phyloP scores from a whole-genome alignment of 2,113 vertebrate species.

The Scomber japonicus region DNA sequence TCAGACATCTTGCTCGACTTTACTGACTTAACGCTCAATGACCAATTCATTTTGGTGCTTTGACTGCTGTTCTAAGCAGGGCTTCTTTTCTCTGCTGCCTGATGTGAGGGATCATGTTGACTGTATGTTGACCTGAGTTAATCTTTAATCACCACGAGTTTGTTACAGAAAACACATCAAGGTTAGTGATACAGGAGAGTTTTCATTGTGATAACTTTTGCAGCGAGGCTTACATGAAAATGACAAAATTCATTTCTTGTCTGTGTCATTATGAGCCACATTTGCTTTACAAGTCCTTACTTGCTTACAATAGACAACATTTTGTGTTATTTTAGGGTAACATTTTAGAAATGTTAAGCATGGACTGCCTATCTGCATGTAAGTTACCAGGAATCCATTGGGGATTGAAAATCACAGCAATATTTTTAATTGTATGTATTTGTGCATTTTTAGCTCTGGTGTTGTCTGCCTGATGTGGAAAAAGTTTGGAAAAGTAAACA shows the following conservation, averaged over 20 bases:
- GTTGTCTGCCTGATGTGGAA: too few species aligned
- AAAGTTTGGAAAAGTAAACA: too few species aligned
- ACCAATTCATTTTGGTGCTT: not conserved
- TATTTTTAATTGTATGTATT: too few species aligned
- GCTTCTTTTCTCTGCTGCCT: too few species aligned
- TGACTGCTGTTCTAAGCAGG: not conserved
- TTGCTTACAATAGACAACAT: conserved; percentile 2
- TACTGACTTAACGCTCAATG: too few species aligned
- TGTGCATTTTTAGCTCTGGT: too few species aligned
- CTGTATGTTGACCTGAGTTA: not conserved
- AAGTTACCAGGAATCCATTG: not conserved
- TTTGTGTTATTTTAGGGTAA: not conserved
- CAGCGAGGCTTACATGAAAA: not conserved
- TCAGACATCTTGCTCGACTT: too few species aligned
- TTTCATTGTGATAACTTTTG: not conserved
- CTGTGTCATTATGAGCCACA: not conserved
- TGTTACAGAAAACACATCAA: not conserved
- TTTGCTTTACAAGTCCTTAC: not conserved
- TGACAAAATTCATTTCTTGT: not conserved
- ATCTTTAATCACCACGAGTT: not conserved
- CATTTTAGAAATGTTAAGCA: not conserved
- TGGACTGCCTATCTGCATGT: not conserved
- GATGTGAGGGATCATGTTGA: not conserved
- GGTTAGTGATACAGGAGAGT: not conserved
- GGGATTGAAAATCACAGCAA: not conserved